Percentiles rank a stretch among this genome's conserved stretches.
Conservation (phyloP, 2,888 invertebrate species). For the Watsonalla binaria region DNA sequence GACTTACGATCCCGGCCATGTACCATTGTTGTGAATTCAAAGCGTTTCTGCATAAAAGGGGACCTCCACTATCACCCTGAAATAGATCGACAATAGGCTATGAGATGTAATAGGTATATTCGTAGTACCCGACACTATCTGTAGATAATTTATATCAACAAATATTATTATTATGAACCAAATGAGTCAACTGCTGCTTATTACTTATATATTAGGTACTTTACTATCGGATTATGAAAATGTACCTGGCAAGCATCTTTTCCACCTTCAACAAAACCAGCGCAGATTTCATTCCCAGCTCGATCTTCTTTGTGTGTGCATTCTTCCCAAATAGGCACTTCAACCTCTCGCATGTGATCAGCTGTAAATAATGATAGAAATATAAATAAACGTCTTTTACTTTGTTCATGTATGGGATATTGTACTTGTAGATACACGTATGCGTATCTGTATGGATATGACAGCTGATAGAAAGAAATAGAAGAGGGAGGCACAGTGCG, state of each 20-base stretch:
- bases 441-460: too few relatives aligned
- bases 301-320: slow-evolving; percentile 84
- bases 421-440: too few relatives aligned
- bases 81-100: slow-evolving; percentile 17
- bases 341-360: slow-evolving; percentile 89
- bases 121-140: too few relatives aligned
- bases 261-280: slow-evolving; percentile 85
- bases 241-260: slow-evolving; percentile 87
- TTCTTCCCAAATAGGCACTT: slow-evolving; percentile 82
- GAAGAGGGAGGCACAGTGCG: too few relatives aligned
- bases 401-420: too few relatives aligned
- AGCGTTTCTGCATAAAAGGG: slow-evolving; percentile 87
- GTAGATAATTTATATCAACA: too few relatives aligned
- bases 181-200: too few relatives aligned
- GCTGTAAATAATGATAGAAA: slow-evolving; percentile 64
- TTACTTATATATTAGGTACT: too few relatives aligned
- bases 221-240: not conserved
- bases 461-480: too few relatives aligned
- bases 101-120: not conserved
- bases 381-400: too few relatives aligned
- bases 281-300: slow-evolving; percentile 85
- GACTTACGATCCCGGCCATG: slow-evolving; percentile 90
- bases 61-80: slow-evolving; percentile 90
- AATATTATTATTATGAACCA: too few relatives aligned
- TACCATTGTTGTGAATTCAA: slow-evolving; percentile 84